Base-by-base conservation (phyloP, 1,140 invertebrate species). In the Leguminivora glycinivorella region DNA sequence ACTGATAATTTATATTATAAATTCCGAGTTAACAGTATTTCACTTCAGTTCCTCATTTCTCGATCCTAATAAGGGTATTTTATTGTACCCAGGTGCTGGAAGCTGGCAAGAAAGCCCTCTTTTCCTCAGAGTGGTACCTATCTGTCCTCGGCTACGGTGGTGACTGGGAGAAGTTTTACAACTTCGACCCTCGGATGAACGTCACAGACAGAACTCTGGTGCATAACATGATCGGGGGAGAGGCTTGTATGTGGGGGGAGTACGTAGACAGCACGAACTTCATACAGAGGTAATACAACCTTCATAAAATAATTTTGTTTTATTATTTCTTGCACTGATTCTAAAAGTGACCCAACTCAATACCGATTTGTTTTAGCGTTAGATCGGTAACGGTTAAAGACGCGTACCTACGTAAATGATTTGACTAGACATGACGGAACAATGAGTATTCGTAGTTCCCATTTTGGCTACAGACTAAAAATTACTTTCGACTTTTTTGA, bases 211-310 rank as follows among this genome's bases (percentile, higher is more conserved):
- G 17, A 5, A 24, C 34, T 4, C 40, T 71, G 17, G 29, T 25
- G 4, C 29, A 34, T 4, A 67, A 67, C 22, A 92, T 96, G 67
- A 70, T 97, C 24, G 96, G 97, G n/a, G 97, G 97, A 0, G 96
- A 97, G 86, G 95, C 96, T 3, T 96, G 96, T 75, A 95, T 98
- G 94, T 98, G 97, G 97, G 93, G 93, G 9, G 96, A 98, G 88
- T 95, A 93, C 73, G 95, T 97, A 0, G 96, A 97, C 81, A 92
- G 89, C 67, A 75, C 80, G 52, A 92, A 92, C 75, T 72, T 92
- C 0, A 68, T 79, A 56, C 19, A 66, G 5, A 74, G 79, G 79
- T 81, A 34, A 29, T 68, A 47, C 6, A 10, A 9, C 9, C n/a
- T n/a, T n/a, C n/a, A n/a, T n/a, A n/a, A n/a, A n/a, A n/a, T n/a